Base-by-base conservation (phyloP, 2,888 invertebrate species). In the Lissonota sp. region DNA sequence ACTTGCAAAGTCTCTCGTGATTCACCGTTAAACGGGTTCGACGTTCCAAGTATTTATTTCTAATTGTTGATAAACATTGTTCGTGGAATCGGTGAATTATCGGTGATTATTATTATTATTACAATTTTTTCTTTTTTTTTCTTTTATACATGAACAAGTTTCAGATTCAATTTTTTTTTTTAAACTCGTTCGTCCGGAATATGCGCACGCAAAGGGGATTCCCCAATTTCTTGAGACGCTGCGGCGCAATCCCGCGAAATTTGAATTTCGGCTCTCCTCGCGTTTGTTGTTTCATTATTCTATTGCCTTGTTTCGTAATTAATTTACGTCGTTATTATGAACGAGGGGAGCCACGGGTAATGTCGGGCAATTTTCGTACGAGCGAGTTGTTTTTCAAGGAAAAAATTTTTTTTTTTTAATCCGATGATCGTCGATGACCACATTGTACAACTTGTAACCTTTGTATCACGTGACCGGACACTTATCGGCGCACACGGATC, bases 391-490 rank as follows among this genome's bases (percentile, higher is more conserved):
- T 53, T n/a, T n/a, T n/a, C n/a, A n/a, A n/a, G 53, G 6, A 14
- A 7, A 6, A 53, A 7, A 14, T 7, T 53, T 12, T 6, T 12
- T 63, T 7, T 53, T 12, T 6, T 12, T 63, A 37, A 14, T 44
- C 64, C 10, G 16, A 63, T 64, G 16, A 14, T 70, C 67, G 64
- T 67, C 63, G 63, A 53, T 69, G 53, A 80, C 49, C 63, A 73
- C 80, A 14, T 62, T 85, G 85, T 86, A 87, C 86, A 83, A 86
- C 84, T 85, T 88, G 87, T 89, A 89, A 90, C 85, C 88, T 88
- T 90, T 90, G 85, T 90, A 90, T 88, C 89, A 73, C 89, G 87
- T 86, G 85, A 88, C 89, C 69, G 58, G 66, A 78, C 60, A 72
- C 58, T 58, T 58, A 74, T 76, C 58, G 75, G 66, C 7, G 67